These are phyloP conservation scores for Scotopteryx bipunctaria DNA, from an alignment of 2,888 invertebrate genomes.

Conservation along the genomic window DNA sequence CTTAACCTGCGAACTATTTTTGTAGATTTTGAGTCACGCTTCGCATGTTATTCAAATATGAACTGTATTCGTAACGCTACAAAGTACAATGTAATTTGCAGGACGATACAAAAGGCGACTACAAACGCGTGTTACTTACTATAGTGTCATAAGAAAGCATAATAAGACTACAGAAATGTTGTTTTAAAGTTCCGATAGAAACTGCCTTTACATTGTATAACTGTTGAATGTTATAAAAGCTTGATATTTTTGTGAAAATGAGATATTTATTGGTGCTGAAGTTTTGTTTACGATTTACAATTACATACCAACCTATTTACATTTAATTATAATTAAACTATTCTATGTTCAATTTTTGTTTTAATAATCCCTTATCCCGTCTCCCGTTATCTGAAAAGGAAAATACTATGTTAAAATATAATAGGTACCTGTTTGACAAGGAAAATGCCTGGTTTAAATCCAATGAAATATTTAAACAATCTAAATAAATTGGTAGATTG, in stretches of 20 bases:
- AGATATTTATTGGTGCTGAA: conserved; percentile 83
- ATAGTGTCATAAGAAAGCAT: conserved; percentile 72
- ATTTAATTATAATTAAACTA: conserved; percentile 64
- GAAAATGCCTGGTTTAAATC: too few species aligned
- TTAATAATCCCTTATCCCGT: conserved; percentile 78
- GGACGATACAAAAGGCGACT: conserved; percentile 88
- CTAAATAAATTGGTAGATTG: too few species aligned
- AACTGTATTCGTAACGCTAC: conserved; percentile 43
- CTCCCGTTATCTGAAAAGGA: conserved; percentile 72
- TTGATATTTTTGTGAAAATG: conserved; percentile 81
- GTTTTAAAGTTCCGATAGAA: conserved; percentile 58
- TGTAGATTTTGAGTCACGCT: conserved; percentile 58
- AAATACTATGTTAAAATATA: conserved; percentile 14
- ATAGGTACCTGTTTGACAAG: too few species aligned
- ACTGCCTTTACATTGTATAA: conserved; percentile 77
- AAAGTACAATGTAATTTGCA: conserved; percentile 79
- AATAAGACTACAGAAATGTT: conserved; percentile 55
- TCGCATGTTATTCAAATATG: conserved; percentile 54
- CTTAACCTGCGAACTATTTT: conserved; percentile 72
- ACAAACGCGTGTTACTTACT: conserved; percentile 86
- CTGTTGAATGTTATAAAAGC: conserved; percentile 73
- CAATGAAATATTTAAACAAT: too few species aligned
- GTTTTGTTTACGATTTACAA: conserved; percentile 79
- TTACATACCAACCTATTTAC: conserved; percentile 58
- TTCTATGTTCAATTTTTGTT: conserved; percentile 63